Percentiles rank a stretch among this genome's conserved stretches.
Conservation (phyloP, 2,888 invertebrate genomes). For the Yponomeuta plumbellus region DNA sequence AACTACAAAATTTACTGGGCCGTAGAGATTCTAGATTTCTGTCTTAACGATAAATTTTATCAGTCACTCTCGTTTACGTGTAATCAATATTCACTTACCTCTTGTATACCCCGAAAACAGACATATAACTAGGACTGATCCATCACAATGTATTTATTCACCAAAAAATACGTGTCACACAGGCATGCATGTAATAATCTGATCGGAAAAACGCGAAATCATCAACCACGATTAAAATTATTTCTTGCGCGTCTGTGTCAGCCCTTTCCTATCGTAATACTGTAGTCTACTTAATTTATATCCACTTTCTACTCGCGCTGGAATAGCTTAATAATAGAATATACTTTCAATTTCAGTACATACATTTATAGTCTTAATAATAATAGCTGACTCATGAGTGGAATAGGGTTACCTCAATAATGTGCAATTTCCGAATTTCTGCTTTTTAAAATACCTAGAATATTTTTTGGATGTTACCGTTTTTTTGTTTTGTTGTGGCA, state of each 20-base stretch:
- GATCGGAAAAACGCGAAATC: not conserved
- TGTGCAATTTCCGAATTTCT: too few relatives aligned
- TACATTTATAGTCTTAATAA: too few relatives aligned
- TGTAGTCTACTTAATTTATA: not conserved
- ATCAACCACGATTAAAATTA: not conserved
- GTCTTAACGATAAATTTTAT: not conserved
- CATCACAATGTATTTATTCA: not conserved
- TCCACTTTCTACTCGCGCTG: too few relatives aligned
- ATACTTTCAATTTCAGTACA: too few relatives aligned
- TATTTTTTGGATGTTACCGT: too few relatives aligned
- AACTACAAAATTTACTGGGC: not conserved
- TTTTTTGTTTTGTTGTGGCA: too few relatives aligned
- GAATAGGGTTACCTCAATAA: too few relatives aligned
- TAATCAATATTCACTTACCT: not conserved
- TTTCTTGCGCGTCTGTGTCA: not conserved
- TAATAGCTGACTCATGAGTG: too few relatives aligned
- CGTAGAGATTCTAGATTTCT: not conserved
- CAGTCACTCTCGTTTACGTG: not conserved
- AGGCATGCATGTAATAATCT: not conserved
- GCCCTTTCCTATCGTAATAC: not conserved
- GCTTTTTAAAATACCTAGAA: too few relatives aligned
- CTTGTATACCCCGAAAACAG: not conserved
- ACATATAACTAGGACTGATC: not conserved
- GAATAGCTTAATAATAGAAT: too few relatives aligned
- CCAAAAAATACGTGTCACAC: not conserved